These are phyloP conservation scores for Picathartes gymnocephalus DNA, from an alignment of 2,113 vertebrate genomes.

Conservation along the genomic window DNA sequence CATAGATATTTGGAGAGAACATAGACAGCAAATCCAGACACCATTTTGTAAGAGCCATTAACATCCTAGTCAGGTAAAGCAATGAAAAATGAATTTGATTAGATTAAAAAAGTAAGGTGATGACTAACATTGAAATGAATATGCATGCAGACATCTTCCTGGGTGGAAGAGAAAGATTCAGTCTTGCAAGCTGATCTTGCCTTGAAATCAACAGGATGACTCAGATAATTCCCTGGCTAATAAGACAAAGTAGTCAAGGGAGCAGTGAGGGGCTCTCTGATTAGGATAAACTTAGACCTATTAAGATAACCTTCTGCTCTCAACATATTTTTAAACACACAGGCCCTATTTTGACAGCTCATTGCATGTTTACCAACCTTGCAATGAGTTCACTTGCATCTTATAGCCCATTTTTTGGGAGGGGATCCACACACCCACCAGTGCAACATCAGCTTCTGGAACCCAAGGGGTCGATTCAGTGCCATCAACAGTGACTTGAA, in stretches of 20 bases:
- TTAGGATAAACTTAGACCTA: background rate
- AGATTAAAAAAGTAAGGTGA: background rate
- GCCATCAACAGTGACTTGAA: background rate
- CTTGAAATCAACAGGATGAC: background rate
- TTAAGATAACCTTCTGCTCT: background rate
- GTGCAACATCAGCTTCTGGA: background rate
- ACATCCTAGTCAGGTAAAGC: background rate
- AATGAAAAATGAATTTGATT: background rate
- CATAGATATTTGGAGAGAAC: background rate
- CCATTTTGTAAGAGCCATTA: background rate
- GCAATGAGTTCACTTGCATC: background rate
- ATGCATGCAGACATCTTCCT: background rate
- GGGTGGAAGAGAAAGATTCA: background rate
- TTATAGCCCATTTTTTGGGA: background rate
- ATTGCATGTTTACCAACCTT: background rate
- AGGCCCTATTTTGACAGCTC: background rate
- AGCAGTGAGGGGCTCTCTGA: background rate
- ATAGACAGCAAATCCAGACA: background rate
- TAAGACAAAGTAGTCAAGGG: background rate
- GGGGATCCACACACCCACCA: background rate
- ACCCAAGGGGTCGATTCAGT: background rate
- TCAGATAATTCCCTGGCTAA: background rate
- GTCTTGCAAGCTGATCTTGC: background rate
- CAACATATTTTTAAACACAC: background rate
- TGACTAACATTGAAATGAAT: background rate